These are phyloP conservation scores for Halocaridina rubra DNA, from an alignment of 2,888 invertebrate genomes.

Conservation along the genomic window DNA sequence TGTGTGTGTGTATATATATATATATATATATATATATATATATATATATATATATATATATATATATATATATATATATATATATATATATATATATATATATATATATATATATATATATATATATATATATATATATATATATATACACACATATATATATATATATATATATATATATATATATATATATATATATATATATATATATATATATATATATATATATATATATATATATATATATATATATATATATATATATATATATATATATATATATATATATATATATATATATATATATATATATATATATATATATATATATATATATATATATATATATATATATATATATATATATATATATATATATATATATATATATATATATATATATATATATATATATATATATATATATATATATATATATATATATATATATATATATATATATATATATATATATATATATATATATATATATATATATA, in stretches of 20 bases:
- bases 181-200: no score
- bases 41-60: neutral
- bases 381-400: no score
- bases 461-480: neutral
- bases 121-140: neutral
- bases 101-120: neutral
- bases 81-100: neutral
- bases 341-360: no score
- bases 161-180: neutral
- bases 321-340: no score
- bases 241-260: no score
- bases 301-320: no score
- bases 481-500: neutral
- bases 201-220: no score
- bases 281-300: no score
- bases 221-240: no score
- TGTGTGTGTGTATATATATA: neutral
- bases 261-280: no score
- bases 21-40: neutral
- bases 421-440: neutral
- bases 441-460: neutral
- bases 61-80: neutral
- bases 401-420: neutral
- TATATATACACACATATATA: neutral
- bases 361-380: no score